These are phyloP conservation scores for Agapostemon virescens DNA, from an alignment of 2,888 invertebrate species.

Conservation along the genomic window DNA sequence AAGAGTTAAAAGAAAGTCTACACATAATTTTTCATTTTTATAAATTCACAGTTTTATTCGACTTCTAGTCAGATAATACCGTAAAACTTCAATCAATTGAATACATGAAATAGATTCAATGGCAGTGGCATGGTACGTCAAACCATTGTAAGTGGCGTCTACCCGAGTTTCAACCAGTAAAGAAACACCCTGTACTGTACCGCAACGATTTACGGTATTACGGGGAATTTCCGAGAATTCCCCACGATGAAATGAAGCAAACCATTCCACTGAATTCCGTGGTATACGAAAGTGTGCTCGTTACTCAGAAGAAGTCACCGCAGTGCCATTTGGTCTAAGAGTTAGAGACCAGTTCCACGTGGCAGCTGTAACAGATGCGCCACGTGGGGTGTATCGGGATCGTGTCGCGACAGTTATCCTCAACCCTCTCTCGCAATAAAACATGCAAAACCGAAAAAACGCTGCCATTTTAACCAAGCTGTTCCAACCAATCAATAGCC, in stretches of 20 bases:
- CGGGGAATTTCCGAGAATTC: conserved; percentile 14
- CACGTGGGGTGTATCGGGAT: conserved; percentile 36
- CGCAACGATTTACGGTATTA: conserved; percentile 10
- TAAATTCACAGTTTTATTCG: background rate
- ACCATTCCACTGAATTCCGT: background rate
- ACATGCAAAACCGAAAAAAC: background rate
- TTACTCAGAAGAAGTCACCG: background rate
- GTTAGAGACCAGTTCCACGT: conserved; percentile 23
- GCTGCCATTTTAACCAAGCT: background rate
- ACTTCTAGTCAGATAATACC: background rate
- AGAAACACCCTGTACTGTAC: conserved; percentile 5
- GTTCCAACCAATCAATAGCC: background rate
- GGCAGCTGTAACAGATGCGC: conserved; percentile 31
- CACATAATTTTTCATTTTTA: too few relatives aligned
- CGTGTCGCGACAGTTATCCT: conserved; percentile 10
- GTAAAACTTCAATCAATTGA: background rate
- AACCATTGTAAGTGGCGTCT: background rate
- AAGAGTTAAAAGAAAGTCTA: too few relatives aligned
- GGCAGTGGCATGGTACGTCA: background rate
- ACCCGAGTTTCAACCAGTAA: background rate
- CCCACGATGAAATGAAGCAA: background rate
- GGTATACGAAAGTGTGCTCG: conserved; percentile 7
- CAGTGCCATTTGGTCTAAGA: conserved; percentile 11
- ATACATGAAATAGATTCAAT: background rate
- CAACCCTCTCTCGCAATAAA: background rate